Base-by-base conservation (phyloP, 2,888 invertebrate species). In the Ormyrus thymus region DNA sequence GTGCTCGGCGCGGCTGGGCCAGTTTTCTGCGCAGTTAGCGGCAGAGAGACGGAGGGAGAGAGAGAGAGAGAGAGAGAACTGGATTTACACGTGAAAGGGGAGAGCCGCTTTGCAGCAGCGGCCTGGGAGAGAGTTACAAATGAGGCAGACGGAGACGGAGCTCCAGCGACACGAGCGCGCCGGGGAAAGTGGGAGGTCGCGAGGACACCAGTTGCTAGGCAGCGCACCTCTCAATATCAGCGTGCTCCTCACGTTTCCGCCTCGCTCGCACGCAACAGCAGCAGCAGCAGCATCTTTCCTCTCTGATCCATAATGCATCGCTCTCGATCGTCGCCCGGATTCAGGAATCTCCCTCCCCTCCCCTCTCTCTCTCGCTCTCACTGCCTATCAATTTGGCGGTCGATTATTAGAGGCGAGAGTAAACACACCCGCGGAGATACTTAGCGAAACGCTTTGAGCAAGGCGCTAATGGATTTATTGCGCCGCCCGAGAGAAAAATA, bases 171-270 rank as follows among this genome's bases (percentile, higher is more conserved):
- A 45, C 11, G n/a, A 56, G 53, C 9, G 53, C 45, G 50, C 46
- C 9, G 62, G 48, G 65, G 65, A 62, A 79, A 77, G 72, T 43
- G 73, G 77, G 79, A 74, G 82, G 68, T 79, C 66, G 64, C 62
- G 77, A 86, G 87, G 86, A 88, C 89, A 88, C 88, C 87, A 89
- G 89, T 89, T 88, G 88, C 89, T 88, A 88, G 86, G 88, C 87
- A 88, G 89, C 87, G 11, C 62, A 68, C 85, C 85, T 87, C 86
- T 86, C 87, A 86, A 87, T 82, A 82, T 86, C 84, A 82, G 83
- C 83, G 83, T 85, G 85, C 85, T 82, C 78, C 84, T 85, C 83
- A 83, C 85, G 84, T 85, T 83, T 69, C 66, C 55, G 66, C 7
- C 55, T 73, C 64, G 29, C 2, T 29, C 29, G 29, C 29, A 10